These are phyloP conservation scores for Siniperca obscura DNA, from an alignment of 2,797 vertebrate species.

Conservation along the genomic window DNA sequence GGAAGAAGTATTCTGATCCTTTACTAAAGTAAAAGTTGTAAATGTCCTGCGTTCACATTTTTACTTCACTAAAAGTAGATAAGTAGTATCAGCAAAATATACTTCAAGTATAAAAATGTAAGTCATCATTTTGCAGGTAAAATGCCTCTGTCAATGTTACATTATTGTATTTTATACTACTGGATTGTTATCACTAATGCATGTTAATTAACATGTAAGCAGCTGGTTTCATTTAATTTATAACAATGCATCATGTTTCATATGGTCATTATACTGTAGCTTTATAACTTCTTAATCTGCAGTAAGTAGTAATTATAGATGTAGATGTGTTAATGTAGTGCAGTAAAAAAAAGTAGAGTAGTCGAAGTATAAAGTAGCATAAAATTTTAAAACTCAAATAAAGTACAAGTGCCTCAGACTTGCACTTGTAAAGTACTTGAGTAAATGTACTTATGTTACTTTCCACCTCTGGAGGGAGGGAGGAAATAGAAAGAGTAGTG, in stretches of 20 bases:
- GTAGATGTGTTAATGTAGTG: not conserved
- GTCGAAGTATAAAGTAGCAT: not conserved
- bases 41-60: not conserved
- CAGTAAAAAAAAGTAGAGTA: not conserved
- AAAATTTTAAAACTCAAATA: not conserved
- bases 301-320: not conserved
- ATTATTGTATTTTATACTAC: not conserved
- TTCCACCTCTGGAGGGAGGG: not conserved
- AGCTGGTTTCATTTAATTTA: not conserved
- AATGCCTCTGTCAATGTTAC: not conserved
- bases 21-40: not conserved
- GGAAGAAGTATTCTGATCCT: not conserved
- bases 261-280: not conserved
- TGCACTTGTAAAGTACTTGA: not conserved
- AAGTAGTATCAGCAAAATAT: not conserved
- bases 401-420: not conserved
- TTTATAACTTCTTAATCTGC: not conserved
- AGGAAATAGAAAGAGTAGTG: not conserved
- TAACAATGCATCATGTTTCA: not conserved
- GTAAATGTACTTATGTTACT: not conserved
- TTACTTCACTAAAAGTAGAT: not conserved
- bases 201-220: too few relatives aligned
- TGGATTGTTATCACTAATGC: not conserved
- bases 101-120: not conserved
- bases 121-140: not conserved